Evolutionary conservation across 92 coral and sea anemone species (phyloP).

Genomic region (Galaxea fascicularis): DNA sequence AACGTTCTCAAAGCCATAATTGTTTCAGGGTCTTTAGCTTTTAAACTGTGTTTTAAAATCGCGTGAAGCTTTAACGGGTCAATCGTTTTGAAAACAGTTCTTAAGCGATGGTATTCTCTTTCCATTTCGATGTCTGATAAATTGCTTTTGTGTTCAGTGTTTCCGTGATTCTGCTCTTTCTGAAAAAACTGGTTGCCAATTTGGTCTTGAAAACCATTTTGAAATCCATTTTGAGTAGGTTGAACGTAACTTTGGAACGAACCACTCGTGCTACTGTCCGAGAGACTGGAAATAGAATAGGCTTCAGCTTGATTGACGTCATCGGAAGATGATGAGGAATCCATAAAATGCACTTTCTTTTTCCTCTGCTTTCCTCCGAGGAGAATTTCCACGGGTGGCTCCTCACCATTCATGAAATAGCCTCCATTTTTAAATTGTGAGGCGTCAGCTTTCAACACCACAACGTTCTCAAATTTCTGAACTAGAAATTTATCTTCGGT

Average conservation of each 20-base stretch:
- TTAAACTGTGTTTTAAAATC: constrained; percentile 65
- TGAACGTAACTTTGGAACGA: constrained; percentile 27
- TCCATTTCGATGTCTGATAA: constrained; percentile 49
- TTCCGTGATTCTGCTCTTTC: background rate
- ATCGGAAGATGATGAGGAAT: constrained; percentile 69
- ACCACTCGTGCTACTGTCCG: constrained; percentile 50
- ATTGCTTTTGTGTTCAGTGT: background rate
- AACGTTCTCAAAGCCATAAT: constrained; percentile 68
- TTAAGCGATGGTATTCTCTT: constrained; percentile 73
- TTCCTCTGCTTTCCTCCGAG: constrained; percentile 40
- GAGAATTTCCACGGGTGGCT: constrained; percentile 25
- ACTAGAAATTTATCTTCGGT: constrained; percentile 23
- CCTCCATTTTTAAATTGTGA: constrained; percentile 49
- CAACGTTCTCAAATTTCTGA: constrained; percentile 38
- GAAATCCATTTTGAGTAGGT: background rate
- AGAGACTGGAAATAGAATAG: constrained; percentile 42
- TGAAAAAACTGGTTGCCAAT: background rate
- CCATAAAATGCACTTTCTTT: constrained; percentile 81
- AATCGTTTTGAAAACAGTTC: constrained; percentile 68
- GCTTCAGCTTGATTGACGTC: constrained; percentile 53
- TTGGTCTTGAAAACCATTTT: too few species aligned
- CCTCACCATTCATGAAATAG: constrained; percentile 17
- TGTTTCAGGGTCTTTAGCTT: constrained; percentile 57
- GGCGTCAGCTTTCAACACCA: constrained; percentile 39
- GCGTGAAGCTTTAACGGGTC: constrained; percentile 83